These are phyloP conservation scores for Piscicola geometra DNA, from an alignment of 2,888 invertebrate genomes.

Conservation along the genomic window DNA sequence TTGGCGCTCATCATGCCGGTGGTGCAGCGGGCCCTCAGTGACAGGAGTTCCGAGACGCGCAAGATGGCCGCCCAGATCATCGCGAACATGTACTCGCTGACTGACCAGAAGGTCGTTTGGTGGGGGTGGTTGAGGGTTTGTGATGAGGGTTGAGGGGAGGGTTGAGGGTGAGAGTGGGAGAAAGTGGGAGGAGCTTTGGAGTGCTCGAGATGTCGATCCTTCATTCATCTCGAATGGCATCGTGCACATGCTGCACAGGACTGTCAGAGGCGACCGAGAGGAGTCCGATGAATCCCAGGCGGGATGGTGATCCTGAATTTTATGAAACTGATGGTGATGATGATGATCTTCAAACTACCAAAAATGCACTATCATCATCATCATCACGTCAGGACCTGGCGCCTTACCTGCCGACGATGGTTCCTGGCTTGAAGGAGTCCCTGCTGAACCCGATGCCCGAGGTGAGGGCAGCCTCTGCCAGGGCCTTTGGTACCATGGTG, in stretches of 20 bases:
- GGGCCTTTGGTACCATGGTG: slow-evolving; percentile 95
- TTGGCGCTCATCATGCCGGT: slow-evolving; percentile 98
- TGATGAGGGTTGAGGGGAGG: no score
- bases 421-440: slow-evolving; percentile 91
- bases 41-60: slow-evolving; percentile 92
- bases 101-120: slow-evolving; percentile 93
- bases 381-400: slow-evolving; percentile 67
- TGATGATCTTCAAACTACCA: neutral
- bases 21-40: slow-evolving; percentile 92
- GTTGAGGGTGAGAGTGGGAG: no score
- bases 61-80: slow-evolving; percentile 99
- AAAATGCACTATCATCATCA: no score
- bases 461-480: slow-evolving; percentile 88
- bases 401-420: slow-evolving; percentile 90
- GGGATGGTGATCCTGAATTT: no score
- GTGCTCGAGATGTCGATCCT: no score
- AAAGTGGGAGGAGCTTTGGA: no score
- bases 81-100: slow-evolving; percentile 97
- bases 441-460: slow-evolving; percentile 96
- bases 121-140: no score
- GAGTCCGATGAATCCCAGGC: no score
- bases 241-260: no score
- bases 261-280: no score
- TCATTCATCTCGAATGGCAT: no score
- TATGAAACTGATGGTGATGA: no score